Conservation (phyloP, 2,797 vertebrate genomes). For the Galaxias olidus region DNA sequence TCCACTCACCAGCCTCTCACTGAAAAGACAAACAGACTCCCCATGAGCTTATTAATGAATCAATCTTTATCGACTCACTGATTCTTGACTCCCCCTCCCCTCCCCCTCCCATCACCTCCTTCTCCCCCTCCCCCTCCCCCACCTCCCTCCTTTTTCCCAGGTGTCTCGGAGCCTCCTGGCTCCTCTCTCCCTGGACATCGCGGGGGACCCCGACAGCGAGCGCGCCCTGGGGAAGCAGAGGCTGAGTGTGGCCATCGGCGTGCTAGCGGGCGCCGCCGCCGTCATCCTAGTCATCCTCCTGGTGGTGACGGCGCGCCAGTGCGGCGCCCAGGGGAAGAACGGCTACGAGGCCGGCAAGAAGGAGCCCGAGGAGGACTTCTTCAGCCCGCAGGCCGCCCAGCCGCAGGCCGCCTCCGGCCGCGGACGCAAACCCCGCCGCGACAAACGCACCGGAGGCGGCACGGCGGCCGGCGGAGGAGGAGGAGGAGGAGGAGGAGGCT, state of each 20-base stretch:
- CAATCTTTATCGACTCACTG: too few species aligned
- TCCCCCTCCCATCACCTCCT: too few species aligned
- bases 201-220: conserved; percentile 93
- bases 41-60: too few species aligned
- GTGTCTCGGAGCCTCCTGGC: conserved; percentile 90
- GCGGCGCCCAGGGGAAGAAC: conserved; percentile 87
- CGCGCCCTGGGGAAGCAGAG: conserved; percentile 86
- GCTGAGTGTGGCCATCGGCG: conserved; percentile 91
- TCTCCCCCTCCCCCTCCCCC: not conserved
- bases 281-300: conserved; percentile 93
- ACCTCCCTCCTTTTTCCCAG: conserved; percentile 38
- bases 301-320: conserved; percentile 92
- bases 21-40: too few species aligned
- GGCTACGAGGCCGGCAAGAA: conserved; percentile 96
- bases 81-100: too few species aligned
- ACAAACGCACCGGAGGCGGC: conserved; percentile 57
- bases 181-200: conserved; percentile 90
- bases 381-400: conserved; percentile 84
- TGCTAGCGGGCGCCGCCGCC: conserved; percentile 89
- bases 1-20: too few species aligned
- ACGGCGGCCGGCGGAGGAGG: conserved; percentile 71
- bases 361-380: conserved; percentile 93
- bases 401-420: conserved; percentile 56
- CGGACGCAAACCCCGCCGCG: too few species aligned
- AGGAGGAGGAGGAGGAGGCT: conserved; percentile 76